Conservation (phyloP, 2,888 invertebrate species). For the Luffia ferchaultella region DNA sequence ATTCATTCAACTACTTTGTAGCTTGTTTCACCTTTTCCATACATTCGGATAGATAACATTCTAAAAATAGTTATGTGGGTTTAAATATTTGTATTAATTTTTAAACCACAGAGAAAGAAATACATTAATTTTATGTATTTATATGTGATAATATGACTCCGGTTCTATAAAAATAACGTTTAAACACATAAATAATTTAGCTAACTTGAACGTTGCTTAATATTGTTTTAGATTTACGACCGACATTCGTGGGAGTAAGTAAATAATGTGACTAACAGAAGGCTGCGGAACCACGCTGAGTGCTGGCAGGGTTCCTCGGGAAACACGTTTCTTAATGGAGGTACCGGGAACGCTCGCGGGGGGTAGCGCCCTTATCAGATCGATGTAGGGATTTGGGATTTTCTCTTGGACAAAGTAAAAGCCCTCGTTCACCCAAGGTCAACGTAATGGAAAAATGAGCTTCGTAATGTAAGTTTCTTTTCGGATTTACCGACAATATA, state of each 20-base stretch:
- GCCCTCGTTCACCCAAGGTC: neutral
- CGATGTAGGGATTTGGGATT: neutral
- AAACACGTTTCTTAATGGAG: conserved; percentile 51
- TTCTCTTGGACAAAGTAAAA: neutral
- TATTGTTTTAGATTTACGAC: neutral
- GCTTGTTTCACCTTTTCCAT: too few species aligned
- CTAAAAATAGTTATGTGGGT: too few species aligned
- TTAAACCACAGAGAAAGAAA: too few species aligned
- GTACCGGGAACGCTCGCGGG: conserved; percentile 27
- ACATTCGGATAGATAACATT: too few species aligned
- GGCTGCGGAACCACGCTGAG: conserved; percentile 35
- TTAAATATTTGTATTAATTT: too few species aligned
- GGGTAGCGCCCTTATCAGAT: conserved; percentile 42
- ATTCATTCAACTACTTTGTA: too few species aligned
- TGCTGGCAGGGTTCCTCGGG: conserved; percentile 36
- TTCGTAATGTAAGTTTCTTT: neutral
- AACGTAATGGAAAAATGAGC: neutral
- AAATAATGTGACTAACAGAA: conserved; percentile 22
- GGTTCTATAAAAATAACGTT: too few species aligned
- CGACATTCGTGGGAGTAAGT: neutral
- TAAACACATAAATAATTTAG: neutral
- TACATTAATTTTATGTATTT: too few species aligned
- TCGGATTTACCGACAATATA: neutral
- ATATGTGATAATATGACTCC: too few species aligned
- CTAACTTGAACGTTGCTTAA: neutral